Evolutionary conservation across 2,888 invertebrate species (phyloP), one percentile per base, ranked within the genome.

Genomic region (Drosophila monieri): DNA sequence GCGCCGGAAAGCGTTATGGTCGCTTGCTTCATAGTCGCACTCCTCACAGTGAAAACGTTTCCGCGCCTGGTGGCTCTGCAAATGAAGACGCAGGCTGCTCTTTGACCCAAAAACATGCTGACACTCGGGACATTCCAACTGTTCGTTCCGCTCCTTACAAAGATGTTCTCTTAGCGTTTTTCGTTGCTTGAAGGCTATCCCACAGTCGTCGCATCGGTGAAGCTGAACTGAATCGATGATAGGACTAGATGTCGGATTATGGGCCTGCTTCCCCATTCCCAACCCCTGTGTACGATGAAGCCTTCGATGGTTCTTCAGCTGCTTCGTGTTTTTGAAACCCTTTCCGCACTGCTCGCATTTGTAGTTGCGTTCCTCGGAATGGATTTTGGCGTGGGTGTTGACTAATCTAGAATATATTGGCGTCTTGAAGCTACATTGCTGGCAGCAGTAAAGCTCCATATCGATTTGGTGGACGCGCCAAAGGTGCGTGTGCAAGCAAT

Each of bases 1-100:
- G 1, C 97, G 93, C 23, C 97, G 92, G 74, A 97, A 92, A 0
- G 96, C 94, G 90, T 97, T 97, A 91, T 96, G 96, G 89, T 97
- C 97, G 2, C 95, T 93, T 4, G 96, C 94, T 41, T 94, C 92
- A 89, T 95, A 96, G 4, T 92, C 92, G 90, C 97, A 97, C 51
- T 93, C 91, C 35, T 94, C 93, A 89, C 97, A 97, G 39, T 94
- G 93, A 90, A 95, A 96, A 0, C 96, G 89, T 48, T 89, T 89
- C n/a, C 73, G 77, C 23, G 77, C 71, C 65, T 89, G 87, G 32
- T 91, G 90, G 3, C 84, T 89, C 21, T 86, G 78, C 75, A 94
- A 92, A 78, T 95, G 94, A 44, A 93, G 89, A 60, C 92, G 92
- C 6, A 94, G 78, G 51, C 93, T 91, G 41, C 94, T 93, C 71